Conservation (phyloP, 2,888 invertebrate genomes). For the Stratiomys singularior region DNA sequence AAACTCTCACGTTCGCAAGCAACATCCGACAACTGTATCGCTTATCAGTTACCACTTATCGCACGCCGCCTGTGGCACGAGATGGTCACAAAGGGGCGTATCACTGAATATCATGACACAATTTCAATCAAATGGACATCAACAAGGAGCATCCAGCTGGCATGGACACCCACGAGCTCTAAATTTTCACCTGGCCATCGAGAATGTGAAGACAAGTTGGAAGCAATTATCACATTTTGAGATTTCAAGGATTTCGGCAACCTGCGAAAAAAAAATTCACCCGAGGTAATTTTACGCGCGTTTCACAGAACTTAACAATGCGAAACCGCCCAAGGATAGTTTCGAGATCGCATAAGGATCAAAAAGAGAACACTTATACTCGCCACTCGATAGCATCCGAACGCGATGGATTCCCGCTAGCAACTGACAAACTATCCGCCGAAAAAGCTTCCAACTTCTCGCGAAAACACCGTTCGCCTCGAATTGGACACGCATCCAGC, state of each 20-base stretch:
- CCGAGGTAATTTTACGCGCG: neutral
- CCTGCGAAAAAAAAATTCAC: neutral
- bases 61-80: neutral
- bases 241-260: neutral
- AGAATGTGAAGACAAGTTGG: neutral
- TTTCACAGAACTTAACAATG: no score
- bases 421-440: constrained; percentile 1
- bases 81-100: constrained; percentile 3
- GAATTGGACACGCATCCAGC: neutral
- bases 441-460: neutral
- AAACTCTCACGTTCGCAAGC: neutral
- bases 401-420: neutral
- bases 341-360: neutral
- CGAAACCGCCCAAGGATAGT: neutral
- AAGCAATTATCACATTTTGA: neutral
- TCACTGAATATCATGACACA: neutral
- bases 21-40: neutral
- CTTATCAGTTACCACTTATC: neutral
- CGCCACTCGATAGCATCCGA: neutral
- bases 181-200: neutral
- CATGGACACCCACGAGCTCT: neutral
- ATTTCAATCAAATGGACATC: neutral
- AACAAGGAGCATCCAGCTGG: neutral
- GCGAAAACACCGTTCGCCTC: neutral
- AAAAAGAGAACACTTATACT: neutral